Evolutionary conservation across 2,888 invertebrate species (phyloP).

Genomic region (Drosophila histrio): DNA sequence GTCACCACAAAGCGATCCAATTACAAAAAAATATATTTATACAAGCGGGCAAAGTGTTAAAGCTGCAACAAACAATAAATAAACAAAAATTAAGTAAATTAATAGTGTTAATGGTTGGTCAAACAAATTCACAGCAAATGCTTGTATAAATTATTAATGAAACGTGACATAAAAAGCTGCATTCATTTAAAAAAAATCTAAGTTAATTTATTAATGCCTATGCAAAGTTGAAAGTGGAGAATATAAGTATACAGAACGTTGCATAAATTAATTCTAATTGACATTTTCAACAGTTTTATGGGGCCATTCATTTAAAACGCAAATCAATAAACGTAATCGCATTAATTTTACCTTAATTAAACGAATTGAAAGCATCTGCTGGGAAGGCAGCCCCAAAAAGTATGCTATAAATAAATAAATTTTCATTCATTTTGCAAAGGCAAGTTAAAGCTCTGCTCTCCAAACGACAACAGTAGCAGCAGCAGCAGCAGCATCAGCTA

Average conservation of each 20-base stretch:
- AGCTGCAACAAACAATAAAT: slow-evolving; percentile 22
- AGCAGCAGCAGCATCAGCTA: not conserved
- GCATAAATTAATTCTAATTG: slow-evolving; percentile 65
- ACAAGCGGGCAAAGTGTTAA: slow-evolving; percentile 18
- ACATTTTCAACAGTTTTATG: slow-evolving; percentile 59
- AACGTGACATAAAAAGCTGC: slow-evolving; percentile 9
- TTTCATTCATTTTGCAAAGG: slow-evolving; percentile 34
- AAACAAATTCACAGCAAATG: slow-evolving; percentile 9
- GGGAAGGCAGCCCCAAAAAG: slow-evolving; percentile 27
- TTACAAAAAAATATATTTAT: not conserved
- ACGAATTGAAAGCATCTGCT: slow-evolving; percentile 55
- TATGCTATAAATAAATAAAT: slow-evolving; percentile 47
- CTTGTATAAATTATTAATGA: slow-evolving; percentile 14
- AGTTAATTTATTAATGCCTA: slow-evolving; percentile 42
- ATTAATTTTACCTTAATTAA: slow-evolving; percentile 62
- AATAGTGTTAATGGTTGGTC: slow-evolving; percentile 5
- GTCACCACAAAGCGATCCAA: slow-evolving; percentile 4
- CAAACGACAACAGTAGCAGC: not conserved
- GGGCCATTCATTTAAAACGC: slow-evolving; percentile 43
- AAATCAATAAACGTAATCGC: slow-evolving; percentile 62
- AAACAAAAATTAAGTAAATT: slow-evolving; percentile 43
- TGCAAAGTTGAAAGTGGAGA: not conserved
- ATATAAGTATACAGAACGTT: slow-evolving; percentile 10
- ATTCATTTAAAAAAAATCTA: slow-evolving; percentile 27
- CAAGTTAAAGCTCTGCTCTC: slow-evolving; percentile 34